Evolutionary conservation across 2,113 vertebrate species (phyloP).

Genomic region (Cavia aperea): DNA sequence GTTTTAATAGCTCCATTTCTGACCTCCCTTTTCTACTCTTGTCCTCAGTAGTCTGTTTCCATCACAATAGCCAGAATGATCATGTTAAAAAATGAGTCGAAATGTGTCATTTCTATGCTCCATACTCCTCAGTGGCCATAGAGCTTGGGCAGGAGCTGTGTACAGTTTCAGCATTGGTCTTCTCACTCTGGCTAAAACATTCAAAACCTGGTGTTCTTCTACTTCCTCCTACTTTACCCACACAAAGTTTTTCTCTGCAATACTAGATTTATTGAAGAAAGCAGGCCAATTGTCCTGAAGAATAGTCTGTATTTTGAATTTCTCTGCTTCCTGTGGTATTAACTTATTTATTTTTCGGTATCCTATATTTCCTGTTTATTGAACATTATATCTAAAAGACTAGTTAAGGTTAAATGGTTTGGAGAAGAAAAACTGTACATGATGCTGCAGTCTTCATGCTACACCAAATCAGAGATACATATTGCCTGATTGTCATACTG

Average conservation of each 20-base stretch:
- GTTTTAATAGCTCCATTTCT: neutral
- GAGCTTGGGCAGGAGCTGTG: neutral
- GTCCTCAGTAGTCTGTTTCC: neutral
- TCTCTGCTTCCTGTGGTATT: constrained; percentile 1
- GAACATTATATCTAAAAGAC: neutral
- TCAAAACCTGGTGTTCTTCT: neutral
- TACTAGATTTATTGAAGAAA: neutral
- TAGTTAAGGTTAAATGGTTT: constrained; percentile 39
- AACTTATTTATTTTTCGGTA: constrained; percentile 20
- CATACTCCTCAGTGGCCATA: constrained; percentile 12
- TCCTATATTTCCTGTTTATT: neutral
- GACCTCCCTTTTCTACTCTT: neutral
- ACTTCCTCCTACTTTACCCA: neutral
- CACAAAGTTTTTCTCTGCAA: neutral
- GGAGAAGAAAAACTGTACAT: neutral
- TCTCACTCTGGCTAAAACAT: constrained; percentile 25
- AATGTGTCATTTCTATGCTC: constrained; percentile 21
- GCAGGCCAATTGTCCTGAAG: neutral
- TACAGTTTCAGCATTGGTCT: neutral
- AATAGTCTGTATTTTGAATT: constrained; percentile 18
- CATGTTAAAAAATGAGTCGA: constrained; percentile 29
- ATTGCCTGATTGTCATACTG: neutral
- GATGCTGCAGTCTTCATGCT: neutral
- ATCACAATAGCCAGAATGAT: neutral
- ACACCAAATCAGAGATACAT: neutral